Evolutionary conservation across 1,140 invertebrate genomes (phyloP).

Genomic region (Diorhabda elongata): DNA sequence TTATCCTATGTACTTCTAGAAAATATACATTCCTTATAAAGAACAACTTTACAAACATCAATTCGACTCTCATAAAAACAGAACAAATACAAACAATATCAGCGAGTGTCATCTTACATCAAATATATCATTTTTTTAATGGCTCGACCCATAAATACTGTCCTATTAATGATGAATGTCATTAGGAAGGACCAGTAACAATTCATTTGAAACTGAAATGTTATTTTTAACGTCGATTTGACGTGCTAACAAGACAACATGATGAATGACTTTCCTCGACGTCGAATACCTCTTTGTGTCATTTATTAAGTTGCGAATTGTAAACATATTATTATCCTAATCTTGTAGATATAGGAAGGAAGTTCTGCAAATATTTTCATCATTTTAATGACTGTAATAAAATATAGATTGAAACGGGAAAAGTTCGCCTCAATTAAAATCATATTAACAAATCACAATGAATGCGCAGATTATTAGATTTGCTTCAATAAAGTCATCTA

Average conservation of each 20-base stretch:
- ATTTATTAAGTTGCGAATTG: neutral
- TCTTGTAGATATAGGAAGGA: too few species aligned
- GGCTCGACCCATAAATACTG: slow-evolving; percentile 19
- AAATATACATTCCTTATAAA: neutral
- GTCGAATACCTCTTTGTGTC: neutral
- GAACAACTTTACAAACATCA: slow-evolving; percentile 2
- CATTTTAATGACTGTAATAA: too few species aligned
- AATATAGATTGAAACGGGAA: too few species aligned
- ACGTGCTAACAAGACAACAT: slow-evolving; percentile 27
- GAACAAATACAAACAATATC: slow-evolving; percentile 11
- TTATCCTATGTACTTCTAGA: neutral
- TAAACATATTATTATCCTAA: neutral
- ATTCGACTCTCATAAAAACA: slow-evolving; percentile 7
- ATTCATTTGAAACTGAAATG: slow-evolving; percentile 21
- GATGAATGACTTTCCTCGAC: slow-evolving; percentile 21
- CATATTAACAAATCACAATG: too few species aligned
- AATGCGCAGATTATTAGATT: too few species aligned
- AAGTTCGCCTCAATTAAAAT: too few species aligned
- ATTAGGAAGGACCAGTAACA: slow-evolving; percentile 21
- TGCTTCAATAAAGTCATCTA: too few species aligned
- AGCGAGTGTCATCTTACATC: slow-evolving; percentile 11
- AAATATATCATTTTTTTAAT: slow-evolving; percentile 12
- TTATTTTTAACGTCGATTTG: slow-evolving; percentile 26
- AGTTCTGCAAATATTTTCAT: too few species aligned
- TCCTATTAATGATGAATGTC: slow-evolving; percentile 24